Base-by-base conservation (phyloP, 2,113 vertebrate species). In the Neomonachus schauinslandi region DNA sequence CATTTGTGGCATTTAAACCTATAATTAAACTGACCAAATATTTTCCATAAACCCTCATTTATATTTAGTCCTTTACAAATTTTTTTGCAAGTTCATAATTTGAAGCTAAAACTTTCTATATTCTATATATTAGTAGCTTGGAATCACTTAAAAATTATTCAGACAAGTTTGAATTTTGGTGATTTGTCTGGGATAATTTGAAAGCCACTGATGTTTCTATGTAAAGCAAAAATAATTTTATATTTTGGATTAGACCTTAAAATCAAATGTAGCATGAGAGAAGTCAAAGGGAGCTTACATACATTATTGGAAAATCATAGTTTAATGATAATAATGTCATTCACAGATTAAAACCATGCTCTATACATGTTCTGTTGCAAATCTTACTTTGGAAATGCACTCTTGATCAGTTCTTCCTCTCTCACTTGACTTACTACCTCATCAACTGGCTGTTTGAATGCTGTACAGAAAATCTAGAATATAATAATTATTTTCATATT, bases 21-120 rank as follows among this genome's bases (percentile, higher is more conserved):
- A 46, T 96, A 93, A 95, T 97, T 97, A 97, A 97, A 79, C 65
- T 97, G 84, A 65, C 77, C 28, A 65, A 71, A 80, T 91, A 88
- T 95, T 98, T 98, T 98, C 94, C 91, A 97, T 83, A 80, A n/a
- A 33, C 28, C 14, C n/a, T 33, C n/a, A 42, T 49, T 94, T 94
- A 67, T 86, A 94, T 57, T 94, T 36, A 61, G 55, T 77, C 80
- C 76, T 77, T 96, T 94, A 97, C 92, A 97, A 77, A 36, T 93
- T 93, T 95, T 88, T 88, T 87, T 94, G 21, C 55, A 94, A 92
- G 76, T 96, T 97, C 80, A 79, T 91, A 39, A 81, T 92, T 92
- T 96, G 81, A 96, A 97, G 55, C 21, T 94, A 94, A 97, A 95
- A 91, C 51, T 92, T 96, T 84, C 83, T 89, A 97, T 49, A 1